A percentile compares a stretch with the other conserved stretches of the same genome.
Conservation (phyloP, 2,888 invertebrate genomes). For the Deroplatys truncata region DNA sequence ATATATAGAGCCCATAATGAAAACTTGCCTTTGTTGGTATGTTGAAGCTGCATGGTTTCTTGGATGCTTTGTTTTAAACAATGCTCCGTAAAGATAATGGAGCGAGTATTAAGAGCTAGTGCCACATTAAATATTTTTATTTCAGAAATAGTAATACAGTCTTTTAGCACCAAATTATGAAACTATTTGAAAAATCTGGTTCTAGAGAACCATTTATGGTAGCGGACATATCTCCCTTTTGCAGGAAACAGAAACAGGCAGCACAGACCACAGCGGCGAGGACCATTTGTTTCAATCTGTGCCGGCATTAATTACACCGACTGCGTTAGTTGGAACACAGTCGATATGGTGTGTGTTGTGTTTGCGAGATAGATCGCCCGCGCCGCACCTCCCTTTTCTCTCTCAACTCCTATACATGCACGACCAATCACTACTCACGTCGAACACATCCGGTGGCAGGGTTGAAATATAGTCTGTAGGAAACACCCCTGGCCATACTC, state of each 20-base stretch:
- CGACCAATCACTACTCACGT: constrained; percentile 14
- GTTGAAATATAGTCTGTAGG: constrained; percentile 20
- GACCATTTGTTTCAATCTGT: constrained; percentile 30
- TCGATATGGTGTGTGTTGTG: background rate
- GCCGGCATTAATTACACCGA: constrained; percentile 25
- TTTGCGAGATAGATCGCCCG: background rate
- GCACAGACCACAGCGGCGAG: background rate
- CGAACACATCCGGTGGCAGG: constrained; percentile 7
- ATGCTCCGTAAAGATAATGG: too few relatives aligned
- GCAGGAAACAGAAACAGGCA: background rate
- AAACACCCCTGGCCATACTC: constrained; percentile 22
- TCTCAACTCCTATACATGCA: constrained; percentile 4
- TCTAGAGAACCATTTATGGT: too few relatives aligned
- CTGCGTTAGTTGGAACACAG: background rate
- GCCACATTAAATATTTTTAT: too few relatives aligned
- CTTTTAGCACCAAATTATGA: too few relatives aligned
- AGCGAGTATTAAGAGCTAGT: too few relatives aligned
- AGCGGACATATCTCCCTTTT: background rate
- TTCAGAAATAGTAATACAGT: too few relatives aligned
- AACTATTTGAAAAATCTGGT: too few relatives aligned
- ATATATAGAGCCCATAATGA: too few relatives aligned
- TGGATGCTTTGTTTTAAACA: too few relatives aligned
- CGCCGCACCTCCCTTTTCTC: background rate
- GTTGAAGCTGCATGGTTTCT: too few relatives aligned
- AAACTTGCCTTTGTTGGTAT: too few relatives aligned